A percentile compares a stretch with the other conserved stretches of the same genome.
Conservation (phyloP, 2,888 invertebrate species). For the Eulithis prunata region DNA sequence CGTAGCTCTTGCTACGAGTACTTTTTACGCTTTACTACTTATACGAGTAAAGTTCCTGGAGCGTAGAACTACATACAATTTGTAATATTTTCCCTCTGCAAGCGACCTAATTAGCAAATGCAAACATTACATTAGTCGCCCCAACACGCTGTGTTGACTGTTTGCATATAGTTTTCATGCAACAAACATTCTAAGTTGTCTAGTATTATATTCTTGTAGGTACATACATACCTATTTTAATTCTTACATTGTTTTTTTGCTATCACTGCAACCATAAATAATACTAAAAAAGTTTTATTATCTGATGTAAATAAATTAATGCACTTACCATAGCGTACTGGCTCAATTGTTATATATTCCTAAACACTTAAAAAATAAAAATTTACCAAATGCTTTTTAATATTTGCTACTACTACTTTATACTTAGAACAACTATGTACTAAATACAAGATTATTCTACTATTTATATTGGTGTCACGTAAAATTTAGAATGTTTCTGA, state of each 20-base stretch:
- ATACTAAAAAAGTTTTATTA: no score
- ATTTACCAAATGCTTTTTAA: no score
- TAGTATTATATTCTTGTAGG: no score
- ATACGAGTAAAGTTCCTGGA: no score
- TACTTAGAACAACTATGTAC: neutral
- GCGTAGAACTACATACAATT: neutral
- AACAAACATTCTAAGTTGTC: conserved; percentile 4
- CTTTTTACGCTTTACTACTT: no score
- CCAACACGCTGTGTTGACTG: conserved; percentile 7
- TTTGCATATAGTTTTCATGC: conserved; percentile 9
- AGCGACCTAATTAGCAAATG: conserved; percentile 18
- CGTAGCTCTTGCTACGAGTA: neutral
- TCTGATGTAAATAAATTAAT: no score
- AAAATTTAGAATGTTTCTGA: conserved; percentile 27
- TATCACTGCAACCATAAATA: no score
- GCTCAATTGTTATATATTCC: conserved; percentile 16
- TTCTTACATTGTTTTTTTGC: no score
- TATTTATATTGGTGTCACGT: neutral
- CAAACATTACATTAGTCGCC: conserved; percentile 19
- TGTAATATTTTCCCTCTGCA: neutral
- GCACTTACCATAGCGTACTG: conserved; percentile 40
- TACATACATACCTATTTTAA: no score
- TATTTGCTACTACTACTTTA: neutral
- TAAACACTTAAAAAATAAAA: conserved; percentile 20
- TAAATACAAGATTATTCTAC: conserved; percentile 8